Evolutionary conservation across 30 jellyfish, hydroid and myxozoan genomes (phyloP).

Genomic region (Aurelia sp.): DNA sequence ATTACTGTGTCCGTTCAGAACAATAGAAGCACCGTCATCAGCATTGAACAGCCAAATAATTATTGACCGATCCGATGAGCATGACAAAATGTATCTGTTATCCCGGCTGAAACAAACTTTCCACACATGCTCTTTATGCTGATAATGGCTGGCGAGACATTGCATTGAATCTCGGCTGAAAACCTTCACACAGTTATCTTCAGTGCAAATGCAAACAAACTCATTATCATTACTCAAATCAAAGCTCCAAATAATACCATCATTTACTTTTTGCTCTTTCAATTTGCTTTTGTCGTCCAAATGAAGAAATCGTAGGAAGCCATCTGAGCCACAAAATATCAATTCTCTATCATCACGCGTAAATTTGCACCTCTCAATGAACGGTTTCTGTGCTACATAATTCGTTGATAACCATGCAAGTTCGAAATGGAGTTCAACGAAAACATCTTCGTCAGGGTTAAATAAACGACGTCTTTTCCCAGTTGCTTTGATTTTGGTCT

Average conservation of each 20-base stretch:
- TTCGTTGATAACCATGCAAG: slow-evolving; percentile 8
- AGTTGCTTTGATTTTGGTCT: no score
- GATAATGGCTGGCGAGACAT: slow-evolving; percentile 28
- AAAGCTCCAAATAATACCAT: slow-evolving; percentile 44
- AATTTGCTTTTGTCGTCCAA: background rate
- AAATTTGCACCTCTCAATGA: slow-evolving; percentile 42
- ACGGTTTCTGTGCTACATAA: slow-evolving; percentile 7
- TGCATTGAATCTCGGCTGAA: slow-evolving; percentile 9
- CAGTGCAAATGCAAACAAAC: slow-evolving; percentile 23
- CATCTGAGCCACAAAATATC: slow-evolving; percentile 46
- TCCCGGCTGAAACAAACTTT: slow-evolving; percentile 22
- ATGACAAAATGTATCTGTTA: background rate
- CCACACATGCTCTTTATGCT: slow-evolving; percentile 60
- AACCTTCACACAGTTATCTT: slow-evolving; percentile 12
- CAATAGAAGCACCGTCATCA: background rate
- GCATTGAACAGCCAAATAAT: slow-evolving; percentile 36
- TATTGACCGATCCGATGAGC: slow-evolving; percentile 54
- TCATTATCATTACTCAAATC: slow-evolving; percentile 30
- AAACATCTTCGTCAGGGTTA: background rate
- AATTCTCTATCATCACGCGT: slow-evolving; percentile 11
- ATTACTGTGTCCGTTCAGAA: slow-evolving; percentile 29
- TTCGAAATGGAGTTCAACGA: slow-evolving; percentile 9
- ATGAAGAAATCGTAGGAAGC: slow-evolving; percentile 6
- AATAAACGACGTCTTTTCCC: no score
- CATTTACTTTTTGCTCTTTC: background rate